phyloP scores from a whole-genome alignment of 2,797 vertebrate species.

The Eidolon dupreanum region DNA sequence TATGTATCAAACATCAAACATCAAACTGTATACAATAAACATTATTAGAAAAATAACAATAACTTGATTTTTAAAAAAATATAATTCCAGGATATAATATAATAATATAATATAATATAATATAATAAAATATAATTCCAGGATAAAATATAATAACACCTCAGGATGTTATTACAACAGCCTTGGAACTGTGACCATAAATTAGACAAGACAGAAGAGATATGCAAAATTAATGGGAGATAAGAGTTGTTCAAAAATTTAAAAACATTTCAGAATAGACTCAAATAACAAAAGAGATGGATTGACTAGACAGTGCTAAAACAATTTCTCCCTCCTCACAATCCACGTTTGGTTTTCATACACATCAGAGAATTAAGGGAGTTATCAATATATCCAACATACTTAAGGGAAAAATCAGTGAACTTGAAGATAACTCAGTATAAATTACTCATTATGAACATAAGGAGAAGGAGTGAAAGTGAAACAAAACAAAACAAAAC shows the following conservation, averaged over 20 bases:
- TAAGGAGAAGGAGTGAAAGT: neutral
- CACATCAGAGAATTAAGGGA: neutral
- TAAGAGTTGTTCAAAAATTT: neutral
- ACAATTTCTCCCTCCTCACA: neutral
- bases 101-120: too few relatives aligned
- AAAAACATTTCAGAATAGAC: neutral
- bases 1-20: neutral
- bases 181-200: neutral
- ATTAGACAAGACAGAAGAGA: neutral
- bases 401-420: neutral
- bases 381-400: neutral
- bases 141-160: neutral
- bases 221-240: neutral
- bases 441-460: neutral
- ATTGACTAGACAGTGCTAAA: neutral
- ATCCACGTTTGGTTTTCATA: neutral
- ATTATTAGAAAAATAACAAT: neutral
- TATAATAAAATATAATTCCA: too few relatives aligned
- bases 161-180: neutral
- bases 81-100: too few relatives aligned
- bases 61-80: neutral
- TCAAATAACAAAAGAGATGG: neutral
- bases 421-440: neutral
- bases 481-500: neutral
- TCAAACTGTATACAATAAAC: neutral